Evolutionary conservation across 2,888 invertebrate species (phyloP), one percentile per base, ranked within the genome.

Genomic region (Eupithecia abbreviata): DNA sequence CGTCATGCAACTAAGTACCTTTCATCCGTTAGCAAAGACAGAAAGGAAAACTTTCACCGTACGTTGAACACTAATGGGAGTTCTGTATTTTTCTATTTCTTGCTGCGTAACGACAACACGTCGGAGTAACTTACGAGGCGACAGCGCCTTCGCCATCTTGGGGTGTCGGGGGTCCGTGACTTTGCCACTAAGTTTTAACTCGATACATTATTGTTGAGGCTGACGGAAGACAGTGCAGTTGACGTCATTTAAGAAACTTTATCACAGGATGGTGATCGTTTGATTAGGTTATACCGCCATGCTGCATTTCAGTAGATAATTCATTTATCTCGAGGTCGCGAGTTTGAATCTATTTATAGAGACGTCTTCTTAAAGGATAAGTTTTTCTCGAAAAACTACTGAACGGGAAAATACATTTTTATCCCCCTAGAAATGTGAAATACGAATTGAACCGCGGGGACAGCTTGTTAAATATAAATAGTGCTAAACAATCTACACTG

Each of bases 51-150:
- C 79, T 82, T 82, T 72, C 72, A 66, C 75, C 76, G 73, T 76
- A 76, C 79, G 77, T 79, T 79, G 74, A 79, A 78, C 76, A 82
- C 80, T 88, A 90, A 90, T 88, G 88, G 85, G 84, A 88, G 85
- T 85, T 83, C 82, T 80, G 86, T 90, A 88, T 85, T 82, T 89
- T 84, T 85, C 83, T 83, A 85, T 90, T 90, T 86, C 83, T 82
- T 77, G 65, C 55, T 47, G 51, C 47, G 68, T 71, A 73, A 62
- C 45, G 30, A 71, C 55, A 71, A 69, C 73, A 74, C 76, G 74
- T 76, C 75, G 55, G 65, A 55, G 72, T 79, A 76, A 80, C 76
- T 79, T 76, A 73, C 79, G 58, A 77, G n/a, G 58, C 76, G 71
- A 49, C 55, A 65, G 49, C 55, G 49, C 71, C 73, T 73, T 73